Evolutionary conservation across 1,140 invertebrate species (phyloP).

Genomic region (Sycophila sp.): DNA sequence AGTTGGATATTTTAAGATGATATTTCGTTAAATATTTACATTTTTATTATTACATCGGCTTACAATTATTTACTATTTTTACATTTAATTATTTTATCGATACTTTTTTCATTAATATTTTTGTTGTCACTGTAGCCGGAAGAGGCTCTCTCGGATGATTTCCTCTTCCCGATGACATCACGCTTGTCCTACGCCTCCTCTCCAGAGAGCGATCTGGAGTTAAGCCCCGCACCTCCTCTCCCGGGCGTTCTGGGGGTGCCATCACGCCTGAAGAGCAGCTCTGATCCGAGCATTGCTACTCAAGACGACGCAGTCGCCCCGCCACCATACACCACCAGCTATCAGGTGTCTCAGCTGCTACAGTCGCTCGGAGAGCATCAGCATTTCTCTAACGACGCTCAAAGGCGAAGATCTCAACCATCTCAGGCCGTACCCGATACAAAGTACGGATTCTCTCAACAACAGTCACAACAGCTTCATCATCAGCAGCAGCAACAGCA

Average conservation of each 20-base stretch:
- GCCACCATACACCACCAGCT: slow-evolving; percentile 68
- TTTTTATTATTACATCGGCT: too few species aligned
- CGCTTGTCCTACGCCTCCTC: slow-evolving; percentile 95
- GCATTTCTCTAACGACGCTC: too few species aligned
- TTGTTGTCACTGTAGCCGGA: slow-evolving; percentile 73
- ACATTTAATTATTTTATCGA: too few species aligned
- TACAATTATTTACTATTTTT: too few species aligned
- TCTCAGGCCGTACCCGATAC: too few species aligned
- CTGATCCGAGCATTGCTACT: slow-evolving; percentile 86
- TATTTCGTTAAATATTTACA: too few species aligned
- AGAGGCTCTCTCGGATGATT: slow-evolving; percentile 91
- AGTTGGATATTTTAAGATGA: too few species aligned
- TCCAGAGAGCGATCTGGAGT: slow-evolving; percentile 93
- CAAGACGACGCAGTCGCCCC: slow-evolving; percentile 70
- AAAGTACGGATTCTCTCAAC: too few species aligned
- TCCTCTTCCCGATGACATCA: slow-evolving; percentile 97
- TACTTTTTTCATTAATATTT: too few species aligned
- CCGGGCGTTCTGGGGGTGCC: slow-evolving; percentile 70
- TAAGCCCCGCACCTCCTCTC: slow-evolving; percentile 78
- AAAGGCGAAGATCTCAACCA: slow-evolving; percentile 62
- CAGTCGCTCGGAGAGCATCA: slow-evolving; percentile 57
- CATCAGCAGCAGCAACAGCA: slow-evolving; percentile 68
- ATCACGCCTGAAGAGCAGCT: slow-evolving; percentile 83
- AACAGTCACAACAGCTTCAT: not conserved
- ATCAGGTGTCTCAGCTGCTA: slow-evolving; percentile 59